phyloP scores from a whole-genome alignment of 1,140 invertebrate species.

The Harlomillsia oculata region DNA sequence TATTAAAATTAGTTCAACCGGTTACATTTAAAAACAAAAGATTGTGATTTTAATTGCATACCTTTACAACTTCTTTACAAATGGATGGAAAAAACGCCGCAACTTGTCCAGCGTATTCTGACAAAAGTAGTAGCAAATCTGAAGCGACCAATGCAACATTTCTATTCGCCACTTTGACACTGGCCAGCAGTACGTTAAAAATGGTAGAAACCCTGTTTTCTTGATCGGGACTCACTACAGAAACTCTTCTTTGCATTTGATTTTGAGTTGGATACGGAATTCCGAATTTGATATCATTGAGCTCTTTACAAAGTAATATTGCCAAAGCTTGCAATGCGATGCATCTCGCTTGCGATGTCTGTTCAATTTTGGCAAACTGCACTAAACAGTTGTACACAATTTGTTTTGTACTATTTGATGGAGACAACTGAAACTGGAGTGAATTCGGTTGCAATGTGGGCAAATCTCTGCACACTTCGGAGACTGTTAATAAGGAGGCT shows the following conservation, averaged over 20 bases:
- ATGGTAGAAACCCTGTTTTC: constrained; percentile 52
- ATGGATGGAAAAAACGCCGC: constrained; percentile 66
- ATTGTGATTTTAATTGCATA: constrained; percentile 37
- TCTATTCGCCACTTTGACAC: constrained; percentile 75
- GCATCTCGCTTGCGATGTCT: constrained; percentile 75
- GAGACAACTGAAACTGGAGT: constrained; percentile 55
- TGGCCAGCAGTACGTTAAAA: constrained; percentile 72
- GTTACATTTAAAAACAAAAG: background rate
- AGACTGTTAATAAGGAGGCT: constrained; percentile 72
- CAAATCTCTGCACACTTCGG: constrained; percentile 61
- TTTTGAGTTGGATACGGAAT: background rate
- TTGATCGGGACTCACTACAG: constrained; percentile 2
- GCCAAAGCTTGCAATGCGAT: constrained; percentile 79
- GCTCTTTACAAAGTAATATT: constrained; percentile 70
- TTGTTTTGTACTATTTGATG: constrained; percentile 54
- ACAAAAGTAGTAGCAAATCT: constrained; percentile 67
- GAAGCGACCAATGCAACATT: constrained; percentile 77
- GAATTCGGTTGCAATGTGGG: constrained; percentile 70
- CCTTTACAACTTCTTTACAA: constrained; percentile 62
- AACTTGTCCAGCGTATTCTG: constrained; percentile 66
- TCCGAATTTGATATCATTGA: constrained; percentile 40
- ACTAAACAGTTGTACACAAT: constrained; percentile 77
- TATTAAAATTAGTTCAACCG: background rate
- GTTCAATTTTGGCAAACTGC: constrained; percentile 74
- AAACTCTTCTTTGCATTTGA: background rate